These are phyloP conservation scores for Mimas tiliae DNA, from an alignment of 2,888 invertebrate genomes.

Conservation along the genomic window DNA sequence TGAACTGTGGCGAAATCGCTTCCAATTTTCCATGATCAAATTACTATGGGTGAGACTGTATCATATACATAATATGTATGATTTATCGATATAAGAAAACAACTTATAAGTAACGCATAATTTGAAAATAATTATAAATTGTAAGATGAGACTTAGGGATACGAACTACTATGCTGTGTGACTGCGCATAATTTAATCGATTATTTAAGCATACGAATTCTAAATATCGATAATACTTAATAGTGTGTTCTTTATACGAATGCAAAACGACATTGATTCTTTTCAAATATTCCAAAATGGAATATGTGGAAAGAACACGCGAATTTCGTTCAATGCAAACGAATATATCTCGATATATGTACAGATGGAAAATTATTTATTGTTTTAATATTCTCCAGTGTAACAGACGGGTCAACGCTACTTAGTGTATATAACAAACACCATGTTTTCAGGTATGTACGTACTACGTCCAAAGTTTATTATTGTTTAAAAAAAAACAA, in stretches of 20 bases:
- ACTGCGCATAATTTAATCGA: not conserved
- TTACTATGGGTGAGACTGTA: no score
- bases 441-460: conserved; percentile 1
- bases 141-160: not conserved
- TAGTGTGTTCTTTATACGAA: not conserved
- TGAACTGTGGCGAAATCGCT: not conserved
- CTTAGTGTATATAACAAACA: conserved; percentile 51
- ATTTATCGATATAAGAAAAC: conserved; percentile 6
- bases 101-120: not conserved
- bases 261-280: not conserved
- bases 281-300: conserved; percentile 9
- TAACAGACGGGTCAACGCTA: conserved; percentile 62
- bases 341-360: conserved; percentile 4
- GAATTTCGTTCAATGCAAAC: not conserved
- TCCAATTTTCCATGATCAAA: not conserved
- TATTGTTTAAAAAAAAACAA: not conserved
- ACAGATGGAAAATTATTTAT: conserved; percentile 13
- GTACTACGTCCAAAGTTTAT: not conserved
- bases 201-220: not conserved
- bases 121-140: not conserved
- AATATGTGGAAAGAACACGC: conserved; percentile 8
- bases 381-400: conserved; percentile 20
- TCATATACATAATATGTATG: not conserved
- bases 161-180: not conserved
- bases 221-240: not conserved